Conservation (phyloP, 2,888 invertebrate species). For the Protula sp. region DNA sequence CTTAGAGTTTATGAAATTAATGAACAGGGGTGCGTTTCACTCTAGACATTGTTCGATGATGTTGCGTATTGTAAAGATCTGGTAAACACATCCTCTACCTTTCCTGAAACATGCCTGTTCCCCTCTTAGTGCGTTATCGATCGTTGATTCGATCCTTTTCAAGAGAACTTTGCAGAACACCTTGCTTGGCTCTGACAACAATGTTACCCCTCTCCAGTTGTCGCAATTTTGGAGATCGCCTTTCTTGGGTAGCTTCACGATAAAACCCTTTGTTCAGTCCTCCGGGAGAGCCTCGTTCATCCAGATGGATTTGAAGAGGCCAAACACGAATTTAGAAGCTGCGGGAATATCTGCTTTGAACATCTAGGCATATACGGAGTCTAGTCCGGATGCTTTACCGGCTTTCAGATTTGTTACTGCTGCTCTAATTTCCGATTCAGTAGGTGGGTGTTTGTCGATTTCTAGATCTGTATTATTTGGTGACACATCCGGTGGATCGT, state of each 20-base stretch:
- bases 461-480: background rate
- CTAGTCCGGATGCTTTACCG: background rate
- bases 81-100: slow-evolving; percentile 12
- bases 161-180: slow-evolving; percentile 9
- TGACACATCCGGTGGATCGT: background rate
- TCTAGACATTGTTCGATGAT: slow-evolving; percentile 19
- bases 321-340: background rate
- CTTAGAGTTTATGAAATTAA: slow-evolving; percentile 17
- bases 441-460: slow-evolving; percentile 1
- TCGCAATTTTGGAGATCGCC: slow-evolving; percentile 8
- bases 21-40: slow-evolving; percentile 14
- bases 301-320: slow-evolving; percentile 3
- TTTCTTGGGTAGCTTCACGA: slow-evolving; percentile 11
- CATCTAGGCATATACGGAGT: background rate
- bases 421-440: background rate
- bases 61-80: slow-evolving; percentile 17
- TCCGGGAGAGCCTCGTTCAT: background rate
- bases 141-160: slow-evolving; percentile 2
- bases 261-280: slow-evolving; percentile 3
- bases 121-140: slow-evolving; percentile 5
- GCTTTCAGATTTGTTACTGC: background rate
- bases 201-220: slow-evolving; percentile 18
- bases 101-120: slow-evolving; percentile 15
- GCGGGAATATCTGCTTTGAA: background rate
- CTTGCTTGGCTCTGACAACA: slow-evolving; percentile 15